Evolutionary conservation across 2,888 invertebrate species (phyloP), one percentile per base, ranked within the genome.

Genomic region (Geophilus truncorum): DNA sequence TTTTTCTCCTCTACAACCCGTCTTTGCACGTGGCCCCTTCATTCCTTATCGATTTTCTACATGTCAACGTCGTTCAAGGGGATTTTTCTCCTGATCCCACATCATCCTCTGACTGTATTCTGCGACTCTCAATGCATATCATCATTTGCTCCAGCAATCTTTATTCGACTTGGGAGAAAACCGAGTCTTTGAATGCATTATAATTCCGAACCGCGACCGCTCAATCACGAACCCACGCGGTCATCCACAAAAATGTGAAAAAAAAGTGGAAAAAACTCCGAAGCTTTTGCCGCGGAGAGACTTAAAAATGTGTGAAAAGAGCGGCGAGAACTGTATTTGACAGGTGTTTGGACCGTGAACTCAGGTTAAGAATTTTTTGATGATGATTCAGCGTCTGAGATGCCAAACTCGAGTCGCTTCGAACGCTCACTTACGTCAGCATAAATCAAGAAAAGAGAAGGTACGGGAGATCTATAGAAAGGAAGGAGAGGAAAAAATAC

Each of bases 401-500:
- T 70, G 70, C 70, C 70, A 70, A 70, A 70, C 70, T 70, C 70
- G 12, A 70, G 70, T 70, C 70, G 70, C 28, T 70, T 28, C 70
- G 70, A 51, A 70, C 70, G 70, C 70, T 28, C 70, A 28, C 28
- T 70, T 28, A 70, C 70, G 70, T 70, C 70, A 70, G 70, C 70
- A 70, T 70, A 70, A 70, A 70, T 70, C 70, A 70, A 70, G 70
- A 70, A 45, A 70, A 70, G 70, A n/a, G 28, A 28, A 70, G 70
- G 70, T 28, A 12, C 12, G 25, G 70, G 25, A 70, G 70, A 28
- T 70, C 70, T 28, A 70, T 28, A 70, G 70, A 70, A n/a, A n/a
- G 7, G 28, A 23, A 12, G 70, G 25, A 12, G 28, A n/a, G 28
- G 12, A 70, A 70, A 70, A 70, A 70, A 70, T 70, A 70, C 28